Percentiles rank a stretch among this genome's conserved stretches.
Evolutionary conservation across 2,888 invertebrate species (phyloP).

Genomic region (Orchesella flavescens): DNA sequence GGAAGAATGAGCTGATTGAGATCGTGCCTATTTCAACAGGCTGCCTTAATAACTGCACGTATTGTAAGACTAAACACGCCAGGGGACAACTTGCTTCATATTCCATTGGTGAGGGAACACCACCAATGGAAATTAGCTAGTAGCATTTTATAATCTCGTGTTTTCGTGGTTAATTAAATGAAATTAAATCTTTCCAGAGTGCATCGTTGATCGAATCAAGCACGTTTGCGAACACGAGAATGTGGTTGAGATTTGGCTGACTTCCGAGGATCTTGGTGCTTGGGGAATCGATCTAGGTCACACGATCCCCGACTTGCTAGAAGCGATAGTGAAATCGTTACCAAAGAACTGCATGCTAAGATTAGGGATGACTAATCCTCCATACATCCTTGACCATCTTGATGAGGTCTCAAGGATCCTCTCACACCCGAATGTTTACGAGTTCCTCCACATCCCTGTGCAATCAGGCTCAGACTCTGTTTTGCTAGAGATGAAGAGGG

Average conservation of each 20-base stretch:
- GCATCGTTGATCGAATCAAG: constrained; percentile 88
- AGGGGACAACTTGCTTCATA: constrained; percentile 97
- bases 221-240: constrained; percentile 91
- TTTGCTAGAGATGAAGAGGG: constrained; percentile 94
- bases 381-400: constrained; percentile 96
- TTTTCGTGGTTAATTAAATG: not conserved
- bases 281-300: constrained; percentile 96
- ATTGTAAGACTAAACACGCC: constrained; percentile 98
- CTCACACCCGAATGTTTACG: constrained; percentile 90
- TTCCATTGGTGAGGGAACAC: constrained; percentile 77
- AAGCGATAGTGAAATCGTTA: constrained; percentile 84
- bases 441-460: constrained; percentile 97
- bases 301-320: constrained; percentile 88
- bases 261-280: constrained; percentile 98
- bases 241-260: constrained; percentile 97
- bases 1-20: constrained; percentile 96
- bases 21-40: constrained; percentile 97
- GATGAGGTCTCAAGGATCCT: constrained; percentile 91
- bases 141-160: no score
- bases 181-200: constrained; percentile 73
- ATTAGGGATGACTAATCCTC: constrained; percentile 97
- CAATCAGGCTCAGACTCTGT: constrained; percentile 98
- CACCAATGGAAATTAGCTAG: no score
- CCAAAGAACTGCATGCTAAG: constrained; percentile 76
- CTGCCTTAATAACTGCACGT: constrained; percentile 98